These are phyloP conservation scores for Enoplosus armatus DNA, from an alignment of 2,797 vertebrate species.

Conservation along the genomic window DNA sequence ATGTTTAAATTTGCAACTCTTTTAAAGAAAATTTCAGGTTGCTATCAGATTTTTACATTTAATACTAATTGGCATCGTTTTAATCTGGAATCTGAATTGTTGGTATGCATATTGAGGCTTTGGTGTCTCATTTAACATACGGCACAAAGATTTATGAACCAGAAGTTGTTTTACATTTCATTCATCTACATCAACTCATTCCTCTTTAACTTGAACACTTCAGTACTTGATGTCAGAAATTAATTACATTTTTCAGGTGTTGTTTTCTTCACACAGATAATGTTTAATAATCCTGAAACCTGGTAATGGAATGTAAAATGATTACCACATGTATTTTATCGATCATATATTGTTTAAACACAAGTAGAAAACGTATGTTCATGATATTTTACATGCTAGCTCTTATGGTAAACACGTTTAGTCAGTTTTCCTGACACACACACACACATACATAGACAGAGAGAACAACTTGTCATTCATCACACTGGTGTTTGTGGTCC, in stretches of 20 bases:
- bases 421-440: neutral
- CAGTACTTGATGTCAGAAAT: neutral
- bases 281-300: neutral
- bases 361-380: neutral
- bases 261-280: neutral
- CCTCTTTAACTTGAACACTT: neutral
- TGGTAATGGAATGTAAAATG: neutral
- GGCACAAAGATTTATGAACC: neutral
- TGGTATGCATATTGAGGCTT: neutral
- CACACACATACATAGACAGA: constrained; percentile 8
- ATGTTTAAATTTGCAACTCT: neutral
- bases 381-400: neutral
- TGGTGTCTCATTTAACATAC: neutral
- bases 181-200: neutral
- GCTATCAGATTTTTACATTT: neutral
- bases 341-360: neutral
- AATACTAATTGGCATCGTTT: no score
- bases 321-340: neutral
- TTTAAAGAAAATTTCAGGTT: neutral
- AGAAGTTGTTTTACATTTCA: neutral
- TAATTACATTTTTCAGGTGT: neutral
- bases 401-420: neutral
- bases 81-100: no score
- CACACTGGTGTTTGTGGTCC: constrained; percentile 12
- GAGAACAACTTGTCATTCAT: constrained; percentile 16